Evolutionary conservation across 2,888 invertebrate species (phyloP), one percentile per base, ranked within the genome.

Genomic region (Thera britannica): DNA sequence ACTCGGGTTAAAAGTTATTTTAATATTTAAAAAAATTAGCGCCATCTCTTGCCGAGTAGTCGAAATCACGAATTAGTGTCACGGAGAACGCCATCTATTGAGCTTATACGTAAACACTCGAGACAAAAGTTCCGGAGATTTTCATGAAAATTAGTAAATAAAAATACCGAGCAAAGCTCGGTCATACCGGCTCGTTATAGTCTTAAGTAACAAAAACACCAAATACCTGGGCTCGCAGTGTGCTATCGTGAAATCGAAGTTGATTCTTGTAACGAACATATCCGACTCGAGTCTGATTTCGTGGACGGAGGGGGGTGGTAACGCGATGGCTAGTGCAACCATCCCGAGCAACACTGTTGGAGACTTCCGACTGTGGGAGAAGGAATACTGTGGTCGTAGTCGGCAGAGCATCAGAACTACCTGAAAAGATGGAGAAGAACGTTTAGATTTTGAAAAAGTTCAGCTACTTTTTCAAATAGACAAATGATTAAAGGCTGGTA

Each of bases 301-400:
- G 87, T 99, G 98, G 75, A 99, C 98, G 74, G 98, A 98, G 9
- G 99, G 99, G 9, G 99, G 99, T 57, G 99, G 99, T 76, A 99
- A 94, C 8, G 99, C 99, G 78, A 99, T 98, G 76, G 99, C 99
- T 79, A 99, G 87, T 3, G 98, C 99, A 67, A 99, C 98, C 97
- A 99, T 97, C 36, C 99, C 99, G 78, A 99, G 92, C 44, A 98
- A 94, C 6, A 97, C 97, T 11, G 98, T 97, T 62, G 97, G 96
- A 0, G 97, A 95, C 90, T 98, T 98, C 82, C 98, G 95, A 76
- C 97, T 96, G 90, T 98, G 97, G 9, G 98, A 97, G 93, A 98
- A 98, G 70, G 97, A 97, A 90, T 98, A 97, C 91, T 99, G 98
- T 23, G 98, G 98, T 85, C 99, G 96, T 77, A 99, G 95, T 81